phyloP scores from a whole-genome alignment of 2,113 vertebrate species.

The Hyaena hyaena region DNA sequence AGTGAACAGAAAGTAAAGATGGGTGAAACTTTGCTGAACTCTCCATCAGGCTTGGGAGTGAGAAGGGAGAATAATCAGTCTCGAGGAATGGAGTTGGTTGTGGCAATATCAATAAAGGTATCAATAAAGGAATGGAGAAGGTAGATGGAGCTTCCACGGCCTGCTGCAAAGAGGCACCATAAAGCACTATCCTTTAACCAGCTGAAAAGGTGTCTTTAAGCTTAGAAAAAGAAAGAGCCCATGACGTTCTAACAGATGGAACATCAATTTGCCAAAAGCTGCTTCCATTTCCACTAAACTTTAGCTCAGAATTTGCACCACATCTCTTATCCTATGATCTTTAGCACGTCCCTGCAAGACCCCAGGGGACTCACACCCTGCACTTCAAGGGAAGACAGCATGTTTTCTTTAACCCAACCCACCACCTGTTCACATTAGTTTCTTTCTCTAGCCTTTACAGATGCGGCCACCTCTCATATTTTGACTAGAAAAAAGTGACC shows the following conservation, averaged over 20 bases:
- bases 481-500: background rate
- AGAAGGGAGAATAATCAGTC: background rate
- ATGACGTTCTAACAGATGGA: background rate
- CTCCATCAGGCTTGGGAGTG: background rate
- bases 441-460: background rate
- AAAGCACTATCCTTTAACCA: background rate
- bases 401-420: background rate
- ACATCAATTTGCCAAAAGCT: conserved; percentile 16
- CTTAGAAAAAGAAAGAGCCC: background rate
- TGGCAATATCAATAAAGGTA: background rate
- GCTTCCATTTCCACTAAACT: background rate
- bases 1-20: conserved; percentile 41
- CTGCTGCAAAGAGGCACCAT: background rate
- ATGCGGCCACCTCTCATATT: background rate
- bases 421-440: conserved; percentile 31
- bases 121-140: background rate
- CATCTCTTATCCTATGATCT: background rate
- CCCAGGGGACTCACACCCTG: background rate
- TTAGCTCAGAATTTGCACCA: background rate
- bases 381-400: background rate
- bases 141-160: background rate
- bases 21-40: background rate
- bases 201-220: background rate
- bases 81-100: background rate
- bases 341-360: background rate